Conservation (phyloP, 1,140 invertebrate genomes). For the Drosophila guanche region DNA sequence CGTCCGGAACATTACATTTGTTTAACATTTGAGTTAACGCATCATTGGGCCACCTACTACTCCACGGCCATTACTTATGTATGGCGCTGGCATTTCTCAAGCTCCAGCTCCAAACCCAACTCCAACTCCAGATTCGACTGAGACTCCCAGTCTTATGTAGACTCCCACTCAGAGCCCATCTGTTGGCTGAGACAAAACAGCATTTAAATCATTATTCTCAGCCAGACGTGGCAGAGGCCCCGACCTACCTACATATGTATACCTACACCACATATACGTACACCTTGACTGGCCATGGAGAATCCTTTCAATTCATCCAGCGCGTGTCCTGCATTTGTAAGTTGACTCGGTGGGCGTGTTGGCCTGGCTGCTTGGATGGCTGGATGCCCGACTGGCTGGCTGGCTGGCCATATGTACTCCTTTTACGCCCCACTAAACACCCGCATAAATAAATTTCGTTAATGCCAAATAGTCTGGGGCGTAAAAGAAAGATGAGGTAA, state of each 20-base stretch:
- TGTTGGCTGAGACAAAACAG: slow-evolving; percentile 55
- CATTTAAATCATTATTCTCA: slow-evolving; percentile 79
- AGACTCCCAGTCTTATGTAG: slow-evolving; percentile 2
- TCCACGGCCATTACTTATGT: slow-evolving; percentile 66
- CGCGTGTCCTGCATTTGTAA: slow-evolving; percentile 71
- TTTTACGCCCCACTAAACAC: slow-evolving; percentile 82
- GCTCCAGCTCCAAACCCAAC: slow-evolving; percentile 6
- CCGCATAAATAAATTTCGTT: slow-evolving; percentile 82
- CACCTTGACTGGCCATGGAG: slow-evolving; percentile 41
- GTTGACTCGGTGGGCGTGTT: slow-evolving; percentile 43
- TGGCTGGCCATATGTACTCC: slow-evolving; percentile 73
- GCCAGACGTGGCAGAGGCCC: slow-evolving; percentile 21
- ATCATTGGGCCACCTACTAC: slow-evolving; percentile 64
- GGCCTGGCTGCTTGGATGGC: slow-evolving; percentile 8
- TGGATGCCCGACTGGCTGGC: slow-evolving; percentile 6
- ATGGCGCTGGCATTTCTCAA: slow-evolving; percentile 67
- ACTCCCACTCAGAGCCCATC: slow-evolving; percentile 29
- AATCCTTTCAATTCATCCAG: slow-evolving; percentile 75
- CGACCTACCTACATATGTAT: slow-evolving; percentile 35
- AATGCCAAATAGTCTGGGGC: slow-evolving; percentile 80
- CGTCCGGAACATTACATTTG: slow-evolving; percentile 82
- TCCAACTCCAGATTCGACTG: neutral
- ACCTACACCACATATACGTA: slow-evolving; percentile 18
- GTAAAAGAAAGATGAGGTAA: slow-evolving; percentile 81
- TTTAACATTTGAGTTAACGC: slow-evolving; percentile 80